Evolutionary conservation across 2,888 invertebrate genomes (phyloP), one percentile per base, ranked within the genome.

Genomic region (Scotopteryx bipunctaria): DNA sequence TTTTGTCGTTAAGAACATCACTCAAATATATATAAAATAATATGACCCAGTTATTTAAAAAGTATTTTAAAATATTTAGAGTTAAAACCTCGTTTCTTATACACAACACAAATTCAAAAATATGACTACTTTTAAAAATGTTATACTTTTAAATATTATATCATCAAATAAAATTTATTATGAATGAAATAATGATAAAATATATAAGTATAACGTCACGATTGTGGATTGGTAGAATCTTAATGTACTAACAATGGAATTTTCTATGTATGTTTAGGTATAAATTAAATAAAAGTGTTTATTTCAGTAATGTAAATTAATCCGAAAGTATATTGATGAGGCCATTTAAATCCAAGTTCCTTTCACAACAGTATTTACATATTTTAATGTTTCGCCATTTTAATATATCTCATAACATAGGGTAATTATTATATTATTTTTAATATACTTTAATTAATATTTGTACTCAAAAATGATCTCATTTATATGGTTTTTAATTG

Each of bases 351-450:
- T 67, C 54, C 69, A 73, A 79, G 81, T 81, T 81, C 81, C 81
- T 81, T 74, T 71, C 63, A 59, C 62, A 69, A 68, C 81, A 81
- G 81, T 81, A 81, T 81, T 81, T 71, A 67, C 63, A 66, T 71
- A 27, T 64, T 61, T 67, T 61, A 69, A 71, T 71, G 63, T 55
- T 37, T 76, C 76, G 79, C 77, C 79, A 78, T 79, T 73, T 66
- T 69, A 58, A 71, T 67, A 75, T 80, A 78, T 80, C 76, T 81
- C 76, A 66, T 75, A 68, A 64, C 64, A 56, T 78, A 73, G 65
- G 61, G 55, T 68, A 63, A 67, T 70, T 71, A 67, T 67, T 64
- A 25, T 40, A 49, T 71, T 73, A 66, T 57, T 63, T 66, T 54
- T 48, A 49, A 56, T 63, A 53, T 38, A 41, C 21, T 38, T 42